Evolutionary conservation across 2,113 vertebrate species (phyloP).

Genomic region (Corvus cornix): DNA sequence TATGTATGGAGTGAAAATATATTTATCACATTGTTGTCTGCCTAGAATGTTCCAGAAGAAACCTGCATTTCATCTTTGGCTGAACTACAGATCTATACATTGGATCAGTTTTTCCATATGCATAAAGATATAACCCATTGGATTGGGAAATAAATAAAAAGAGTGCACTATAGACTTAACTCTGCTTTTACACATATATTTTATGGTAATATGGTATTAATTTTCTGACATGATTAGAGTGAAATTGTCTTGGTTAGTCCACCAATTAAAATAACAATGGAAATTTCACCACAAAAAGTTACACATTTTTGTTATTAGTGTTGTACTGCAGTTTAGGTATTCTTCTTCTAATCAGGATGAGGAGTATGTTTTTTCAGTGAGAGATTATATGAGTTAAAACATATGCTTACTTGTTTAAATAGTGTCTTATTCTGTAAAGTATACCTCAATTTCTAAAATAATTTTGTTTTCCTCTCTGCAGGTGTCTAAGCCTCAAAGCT

Average conservation of each 20-base stretch:
- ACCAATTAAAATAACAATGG: background rate
- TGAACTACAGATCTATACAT: background rate
- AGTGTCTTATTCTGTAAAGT: background rate
- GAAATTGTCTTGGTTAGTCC: background rate
- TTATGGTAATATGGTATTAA: background rate
- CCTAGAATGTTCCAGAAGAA: background rate
- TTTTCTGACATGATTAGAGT: background rate
- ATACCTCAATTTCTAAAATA: background rate
- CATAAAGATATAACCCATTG: background rate
- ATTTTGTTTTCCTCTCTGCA: background rate
- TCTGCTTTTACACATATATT: background rate
- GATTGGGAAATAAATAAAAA: background rate
- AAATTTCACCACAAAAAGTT: background rate
- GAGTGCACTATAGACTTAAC: background rate
- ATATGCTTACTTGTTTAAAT: background rate
- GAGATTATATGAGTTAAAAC: background rate
- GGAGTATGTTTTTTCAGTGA: background rate
- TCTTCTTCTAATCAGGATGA: background rate
- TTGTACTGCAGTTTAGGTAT: background rate
- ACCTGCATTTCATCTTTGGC: background rate
- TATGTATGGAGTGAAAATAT: background rate
- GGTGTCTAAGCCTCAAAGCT: slow-evolving; percentile 23
- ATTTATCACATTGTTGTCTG: background rate
- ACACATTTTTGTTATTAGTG: background rate
- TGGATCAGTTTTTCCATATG: background rate